A percentile compares a stretch with the other conserved stretches of the same genome.
These are phyloP conservation scores for Mythimna ferrago DNA, from an alignment of 2,888 invertebrate species.

Conservation along the genomic window DNA sequence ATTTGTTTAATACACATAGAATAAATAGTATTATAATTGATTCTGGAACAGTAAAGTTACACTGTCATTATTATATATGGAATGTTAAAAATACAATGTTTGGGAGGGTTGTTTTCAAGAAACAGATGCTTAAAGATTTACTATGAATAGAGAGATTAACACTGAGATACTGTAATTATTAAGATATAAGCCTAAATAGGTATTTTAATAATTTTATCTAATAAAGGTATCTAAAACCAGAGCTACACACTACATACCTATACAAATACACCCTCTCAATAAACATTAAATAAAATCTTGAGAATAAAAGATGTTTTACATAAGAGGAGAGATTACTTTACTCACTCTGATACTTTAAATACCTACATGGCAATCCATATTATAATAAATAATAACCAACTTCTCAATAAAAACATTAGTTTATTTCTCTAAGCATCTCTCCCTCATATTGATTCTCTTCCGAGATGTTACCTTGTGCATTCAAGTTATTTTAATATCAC, in stretches of 20 bases:
- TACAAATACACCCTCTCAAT: conserved; percentile 14
- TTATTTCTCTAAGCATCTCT: conserved; percentile 53
- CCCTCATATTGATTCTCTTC: conserved; percentile 18
- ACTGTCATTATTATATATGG: conserved; percentile 57
- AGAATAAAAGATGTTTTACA: conserved; percentile 1
- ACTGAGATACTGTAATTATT: conserved; percentile 24
- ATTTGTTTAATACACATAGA: conserved; percentile 8
- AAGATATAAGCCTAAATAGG: conserved; percentile 6
- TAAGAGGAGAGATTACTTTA: conserved; percentile 1
- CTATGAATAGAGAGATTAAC: conserved; percentile 43
- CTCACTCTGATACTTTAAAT: not conserved
- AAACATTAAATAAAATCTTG: conserved; percentile 34
- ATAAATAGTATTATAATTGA: conserved; percentile 13
- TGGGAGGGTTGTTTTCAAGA: conserved; percentile 29
- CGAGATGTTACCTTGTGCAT: conserved; percentile 50
- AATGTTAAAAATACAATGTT: conserved; percentile 64
- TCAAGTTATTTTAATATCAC: conserved; percentile 59
- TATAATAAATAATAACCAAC: conserved; percentile 15
- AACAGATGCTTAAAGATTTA: conserved; percentile 53
- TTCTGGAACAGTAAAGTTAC: conserved; percentile 22
- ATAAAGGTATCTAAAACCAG: conserved; percentile 49
- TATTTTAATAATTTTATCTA: conserved; percentile 16
- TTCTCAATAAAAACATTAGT: conserved; percentile 14
- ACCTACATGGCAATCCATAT: not conserved
- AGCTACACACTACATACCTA: conserved; percentile 33